A percentile compares a stretch with the other conserved stretches of the same genome.
These are phyloP conservation scores for Dolichallabes microphthalmus DNA, from an alignment of 2,113 vertebrate species.

Conservation along the genomic window DNA sequence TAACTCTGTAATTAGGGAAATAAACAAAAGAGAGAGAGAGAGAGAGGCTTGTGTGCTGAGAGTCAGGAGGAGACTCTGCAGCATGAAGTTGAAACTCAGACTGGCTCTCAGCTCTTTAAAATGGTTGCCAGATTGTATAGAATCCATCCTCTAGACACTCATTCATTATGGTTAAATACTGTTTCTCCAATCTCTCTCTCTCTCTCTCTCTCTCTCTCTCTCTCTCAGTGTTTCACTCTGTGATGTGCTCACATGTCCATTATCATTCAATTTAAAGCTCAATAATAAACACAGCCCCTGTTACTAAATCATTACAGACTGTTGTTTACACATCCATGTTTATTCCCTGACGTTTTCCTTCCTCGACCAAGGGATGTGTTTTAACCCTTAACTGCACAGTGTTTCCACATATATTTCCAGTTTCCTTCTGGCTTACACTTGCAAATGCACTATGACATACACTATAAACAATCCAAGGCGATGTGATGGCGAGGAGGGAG, in stretches of 20 bases:
- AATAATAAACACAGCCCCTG: neutral
- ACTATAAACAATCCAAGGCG: too few relatives aligned
- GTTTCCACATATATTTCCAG: too few relatives aligned
- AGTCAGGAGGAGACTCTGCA: neutral
- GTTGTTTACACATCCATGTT: neutral
- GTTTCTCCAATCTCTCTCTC: neutral
- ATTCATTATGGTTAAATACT: neutral
- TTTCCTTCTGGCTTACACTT: too few relatives aligned
- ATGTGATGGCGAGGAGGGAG: too few relatives aligned
- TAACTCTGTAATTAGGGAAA: neutral
- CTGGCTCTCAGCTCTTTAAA: neutral
- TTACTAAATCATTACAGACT: neutral
- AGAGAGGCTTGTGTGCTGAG: neutral
- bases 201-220: neutral
- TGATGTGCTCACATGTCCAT: neutral
- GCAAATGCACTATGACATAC: too few relatives aligned
- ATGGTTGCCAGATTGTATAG: conserved; percentile 13
- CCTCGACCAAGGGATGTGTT: neutral
- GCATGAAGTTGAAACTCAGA: conserved; percentile 16
- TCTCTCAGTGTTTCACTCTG: neutral
- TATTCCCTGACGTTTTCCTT: neutral
- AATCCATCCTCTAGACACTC: neutral
- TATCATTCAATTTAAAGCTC: neutral
- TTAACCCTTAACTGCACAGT: neutral
- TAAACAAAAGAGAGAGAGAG: neutral